Base-by-base conservation (phyloP, 1,140 invertebrate species). In the Oedothorax gibbosus region DNA sequence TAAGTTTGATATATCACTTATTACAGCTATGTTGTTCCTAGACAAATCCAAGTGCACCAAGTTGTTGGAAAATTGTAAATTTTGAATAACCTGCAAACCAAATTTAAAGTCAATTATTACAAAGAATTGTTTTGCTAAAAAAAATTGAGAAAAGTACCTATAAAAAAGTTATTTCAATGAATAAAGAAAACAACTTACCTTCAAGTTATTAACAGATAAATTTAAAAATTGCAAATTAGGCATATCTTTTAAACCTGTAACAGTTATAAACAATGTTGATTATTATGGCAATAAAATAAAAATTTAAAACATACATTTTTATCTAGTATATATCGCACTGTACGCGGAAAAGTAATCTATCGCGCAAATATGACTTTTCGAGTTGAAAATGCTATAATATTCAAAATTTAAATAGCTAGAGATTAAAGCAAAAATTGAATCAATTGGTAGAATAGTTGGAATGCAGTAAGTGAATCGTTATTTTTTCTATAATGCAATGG, bases 31-130 rank as follows among this genome's bases (percentile, higher is more conserved):
- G 88, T 93, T 94, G 89, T 98, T 98, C 88, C 96, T 95, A 0
- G 96, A 96, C 64, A 98, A 90, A 91, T 98, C 96, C 79, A 97
- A 90, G 89, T 95, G 93, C 88, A 96, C 94, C 88, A 98, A 90
- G 87, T 94, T 93, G 20, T 93, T 91, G 88, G 96, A 96, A 86
- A 93, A 93, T 87, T 95, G 94, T 71, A 98, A 91, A 91, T 96
- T 95, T 88, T 97, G 95, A 88, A 97, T 96, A 14, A 93, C 94
- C 92, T 96, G 92, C 57, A 94, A 91, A 86, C 85, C 50, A 21
- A 53, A 60, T 49, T 51, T 60, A 68, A 56, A 57, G 11, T 66
- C n/a, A n/a, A n/a, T 35, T 35, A 35, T 35, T 5, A 20, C n/a
- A 8, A 66, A n/a, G n/a, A 66, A 66, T 5, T 18, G n/a, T 21